These are phyloP conservation scores for Melipona quadrifasciata DNA, from an alignment of 1,140 invertebrate genomes.

Conservation along the genomic window DNA sequence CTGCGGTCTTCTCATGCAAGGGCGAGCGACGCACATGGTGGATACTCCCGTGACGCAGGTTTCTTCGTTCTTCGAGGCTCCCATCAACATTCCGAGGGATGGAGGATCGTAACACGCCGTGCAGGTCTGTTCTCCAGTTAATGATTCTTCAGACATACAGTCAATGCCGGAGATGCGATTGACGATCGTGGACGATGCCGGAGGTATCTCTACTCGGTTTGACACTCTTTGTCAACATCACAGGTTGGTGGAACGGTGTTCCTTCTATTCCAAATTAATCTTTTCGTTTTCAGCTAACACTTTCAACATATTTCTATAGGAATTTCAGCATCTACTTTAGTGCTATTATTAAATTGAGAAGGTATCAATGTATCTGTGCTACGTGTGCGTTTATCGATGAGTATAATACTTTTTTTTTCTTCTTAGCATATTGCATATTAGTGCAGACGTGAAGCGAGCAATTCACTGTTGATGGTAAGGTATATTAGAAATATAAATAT, in stretches of 20 bases:
- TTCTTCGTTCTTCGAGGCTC: slow-evolving; percentile 10
- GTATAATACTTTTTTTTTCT: slow-evolving; percentile 44
- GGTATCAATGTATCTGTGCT: slow-evolving; percentile 62
- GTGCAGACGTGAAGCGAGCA: slow-evolving; percentile 35
- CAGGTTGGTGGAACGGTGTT: slow-evolving; percentile 71
- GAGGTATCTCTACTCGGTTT: slow-evolving; percentile 68
- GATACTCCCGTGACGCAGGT: not conserved
- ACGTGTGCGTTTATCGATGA: slow-evolving; percentile 58
- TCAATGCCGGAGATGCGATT: slow-evolving; percentile 41
- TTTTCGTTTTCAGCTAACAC: slow-evolving; percentile 58
- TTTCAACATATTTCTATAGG: slow-evolving; percentile 33
- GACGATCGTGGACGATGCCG: slow-evolving; percentile 44
- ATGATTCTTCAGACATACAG: slow-evolving; percentile 35
- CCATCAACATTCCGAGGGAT: not conserved
- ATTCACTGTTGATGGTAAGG: slow-evolving; percentile 74
- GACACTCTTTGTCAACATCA: slow-evolving; percentile 68
- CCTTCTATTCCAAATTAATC: slow-evolving; percentile 66
- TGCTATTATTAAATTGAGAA: slow-evolving; percentile 43
- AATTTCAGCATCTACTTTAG: slow-evolving; percentile 60
- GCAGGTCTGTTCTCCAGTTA: slow-evolving; percentile 44
- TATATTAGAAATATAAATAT: slow-evolving; percentile 70
- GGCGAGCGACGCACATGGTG: not conserved
- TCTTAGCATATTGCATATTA: slow-evolving; percentile 51
- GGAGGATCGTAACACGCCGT: slow-evolving; percentile 9
- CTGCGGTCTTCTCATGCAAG: not conserved